A percentile compares a stretch with the other conserved stretches of the same genome.
These are phyloP conservation scores for Ploceus nigricollis DNA, from an alignment of 2,113 vertebrate species.

Conservation along the genomic window DNA sequence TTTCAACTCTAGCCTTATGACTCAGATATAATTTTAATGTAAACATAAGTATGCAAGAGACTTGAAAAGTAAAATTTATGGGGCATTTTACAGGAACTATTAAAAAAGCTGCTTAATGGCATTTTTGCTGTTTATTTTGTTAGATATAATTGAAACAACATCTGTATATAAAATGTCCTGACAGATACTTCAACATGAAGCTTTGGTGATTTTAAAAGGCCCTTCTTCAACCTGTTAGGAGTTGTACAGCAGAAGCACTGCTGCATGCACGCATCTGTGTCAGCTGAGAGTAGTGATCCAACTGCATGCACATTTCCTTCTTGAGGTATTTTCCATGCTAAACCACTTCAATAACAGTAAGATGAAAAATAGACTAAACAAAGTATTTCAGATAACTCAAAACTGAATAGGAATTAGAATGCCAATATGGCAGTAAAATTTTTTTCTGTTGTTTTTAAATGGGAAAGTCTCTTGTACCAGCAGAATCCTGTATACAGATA, in stretches of 20 bases:
- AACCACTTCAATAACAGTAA: conserved; percentile 30
- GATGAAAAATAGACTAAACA: conserved; percentile 11
- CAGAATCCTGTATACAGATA: conserved; percentile 63
- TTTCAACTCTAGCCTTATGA: conserved; percentile 35
- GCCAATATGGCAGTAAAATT: conserved; percentile 71
- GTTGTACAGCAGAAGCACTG: conserved; percentile 22
- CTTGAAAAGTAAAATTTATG: conserved; percentile 51
- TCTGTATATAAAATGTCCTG: conserved; percentile 65
- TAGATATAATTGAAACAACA: conserved; percentile 63
- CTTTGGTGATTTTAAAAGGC: conserved; percentile 71
- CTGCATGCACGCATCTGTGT: conserved; percentile 16
- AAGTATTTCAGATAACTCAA: conserved; percentile 23
- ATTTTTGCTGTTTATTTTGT: conserved; percentile 60
- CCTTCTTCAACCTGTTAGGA: conserved; percentile 57
- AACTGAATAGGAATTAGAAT: conserved; percentile 57
- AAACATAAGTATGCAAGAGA: conserved; percentile 47
- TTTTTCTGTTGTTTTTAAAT: conserved; percentile 36
- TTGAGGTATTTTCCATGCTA: conserved; percentile 27
- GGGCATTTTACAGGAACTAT: conserved; percentile 56
- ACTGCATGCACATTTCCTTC: conserved; percentile 1
- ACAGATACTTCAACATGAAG: conserved; percentile 60
- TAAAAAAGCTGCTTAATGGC: conserved; percentile 26
- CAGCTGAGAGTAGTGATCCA: conserved; percentile 46
- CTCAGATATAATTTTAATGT: conserved; percentile 38
- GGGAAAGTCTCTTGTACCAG: conserved; percentile 73